Conservation (phyloP, 1,140 invertebrate species). For the Tenebrio molitor region DNA sequence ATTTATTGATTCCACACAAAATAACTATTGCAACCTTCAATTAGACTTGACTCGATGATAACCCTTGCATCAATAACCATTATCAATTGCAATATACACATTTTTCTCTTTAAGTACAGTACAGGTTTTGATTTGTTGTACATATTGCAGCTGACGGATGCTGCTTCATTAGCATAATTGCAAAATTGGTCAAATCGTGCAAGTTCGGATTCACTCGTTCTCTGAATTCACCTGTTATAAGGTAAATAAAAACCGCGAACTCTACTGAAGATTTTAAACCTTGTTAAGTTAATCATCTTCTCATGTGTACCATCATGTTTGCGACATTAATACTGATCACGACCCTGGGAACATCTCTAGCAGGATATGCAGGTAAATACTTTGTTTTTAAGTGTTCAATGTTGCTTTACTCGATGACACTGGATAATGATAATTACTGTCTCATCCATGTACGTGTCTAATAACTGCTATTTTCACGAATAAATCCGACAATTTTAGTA, state of each 20-base stretch:
- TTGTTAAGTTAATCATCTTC: constrained; percentile 7
- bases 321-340: not conserved
- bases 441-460: not conserved
- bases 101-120: not conserved
- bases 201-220: not conserved
- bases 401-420: too few species aligned
- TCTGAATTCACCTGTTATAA: not conserved
- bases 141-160: too few species aligned
- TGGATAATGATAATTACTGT: too few species aligned
- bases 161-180: not conserved
- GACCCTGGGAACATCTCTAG: not conserved
- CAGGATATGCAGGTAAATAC: constrained; percentile 6
- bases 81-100: constrained; percentile 4
- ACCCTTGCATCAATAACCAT: not conserved
- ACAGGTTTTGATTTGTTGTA: not conserved
- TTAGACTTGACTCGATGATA: not conserved
- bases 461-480: not conserved
- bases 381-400: not conserved
- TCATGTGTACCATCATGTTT: constrained; percentile 2
- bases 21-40: not conserved
- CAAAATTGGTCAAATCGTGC: not conserved
- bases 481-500: not conserved
- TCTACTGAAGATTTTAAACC: not conserved
- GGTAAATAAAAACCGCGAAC: not conserved
- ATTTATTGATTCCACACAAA: too few species aligned